Conservation (phyloP, 1,140 invertebrate genomes). For the Nixonia krombeini region DNA sequence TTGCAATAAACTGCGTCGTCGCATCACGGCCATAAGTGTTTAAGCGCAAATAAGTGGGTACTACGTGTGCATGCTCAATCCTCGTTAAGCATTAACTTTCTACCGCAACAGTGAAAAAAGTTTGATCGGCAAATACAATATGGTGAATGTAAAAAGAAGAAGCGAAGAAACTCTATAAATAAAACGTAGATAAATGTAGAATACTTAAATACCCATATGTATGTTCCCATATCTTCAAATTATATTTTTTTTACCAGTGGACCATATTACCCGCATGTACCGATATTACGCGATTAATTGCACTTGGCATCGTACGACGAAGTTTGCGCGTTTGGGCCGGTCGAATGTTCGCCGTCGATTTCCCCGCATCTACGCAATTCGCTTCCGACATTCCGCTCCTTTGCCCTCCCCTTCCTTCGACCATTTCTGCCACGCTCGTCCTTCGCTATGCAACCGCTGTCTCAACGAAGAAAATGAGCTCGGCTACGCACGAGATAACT, state of each 20-base stretch:
- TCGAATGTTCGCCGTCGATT: neutral
- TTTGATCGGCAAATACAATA: no score
- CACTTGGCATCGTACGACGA: no score
- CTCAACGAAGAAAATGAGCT: slow-evolving; percentile 28
- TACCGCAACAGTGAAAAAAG: no score
- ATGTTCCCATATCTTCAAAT: no score
- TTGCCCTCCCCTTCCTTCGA: neutral
- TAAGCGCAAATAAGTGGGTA: slow-evolving; percentile 39
- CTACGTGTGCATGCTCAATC: slow-evolving; percentile 21
- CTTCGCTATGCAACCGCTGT: slow-evolving; percentile 22
- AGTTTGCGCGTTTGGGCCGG: neutral
- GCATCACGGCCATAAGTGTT: slow-evolving; percentile 26
- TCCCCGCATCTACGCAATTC: neutral
- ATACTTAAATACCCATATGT: no score
- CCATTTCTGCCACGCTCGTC: neutral
- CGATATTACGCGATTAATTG: no score
- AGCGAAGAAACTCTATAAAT: no score
- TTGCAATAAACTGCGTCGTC: slow-evolving; percentile 45
- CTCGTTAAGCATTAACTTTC: no score
- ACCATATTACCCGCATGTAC: neutral
- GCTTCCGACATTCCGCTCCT: neutral
- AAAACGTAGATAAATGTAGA: no score
- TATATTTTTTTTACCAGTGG: neutral
- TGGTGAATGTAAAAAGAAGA: no score
- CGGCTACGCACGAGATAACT: slow-evolving; percentile 41